A percentile compares a stretch with the other conserved stretches of the same genome.
Conservation (phyloP, 1,140 invertebrate species). For the Caerostris extrusa region DNA sequence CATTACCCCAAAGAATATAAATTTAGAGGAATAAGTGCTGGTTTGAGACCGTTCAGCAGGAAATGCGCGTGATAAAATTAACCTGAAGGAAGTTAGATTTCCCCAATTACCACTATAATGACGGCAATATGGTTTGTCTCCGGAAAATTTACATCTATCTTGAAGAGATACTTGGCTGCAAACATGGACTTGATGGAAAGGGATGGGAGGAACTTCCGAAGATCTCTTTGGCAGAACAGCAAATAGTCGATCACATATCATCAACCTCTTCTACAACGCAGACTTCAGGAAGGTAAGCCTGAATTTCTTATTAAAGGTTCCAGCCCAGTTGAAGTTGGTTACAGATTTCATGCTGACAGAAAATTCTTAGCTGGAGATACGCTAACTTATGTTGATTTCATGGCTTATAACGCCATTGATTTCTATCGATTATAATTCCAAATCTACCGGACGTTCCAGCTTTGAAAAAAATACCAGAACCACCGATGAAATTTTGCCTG, state of each 20-base stretch:
- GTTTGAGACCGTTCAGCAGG: constrained; percentile 78
- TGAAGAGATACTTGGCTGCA: constrained; percentile 83
- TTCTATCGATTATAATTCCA: constrained; percentile 76
- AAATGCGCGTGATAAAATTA: constrained; percentile 80
- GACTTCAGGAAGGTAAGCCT: constrained; percentile 73
- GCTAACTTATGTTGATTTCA: background rate
- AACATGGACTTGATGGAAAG: constrained; percentile 79
- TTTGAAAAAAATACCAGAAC: constrained; percentile 81
- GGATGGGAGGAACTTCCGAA: constrained; percentile 81
- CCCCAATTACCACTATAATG: constrained; percentile 80
- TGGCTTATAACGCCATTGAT: background rate
- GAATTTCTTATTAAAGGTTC: constrained; percentile 79
- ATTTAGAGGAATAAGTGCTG: constrained; percentile 83
- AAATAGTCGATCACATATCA: constrained; percentile 82
- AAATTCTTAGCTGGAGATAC: background rate
- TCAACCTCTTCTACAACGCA: constrained; percentile 75
- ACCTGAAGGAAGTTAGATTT: constrained; percentile 80
- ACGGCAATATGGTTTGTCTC: constrained; percentile 79
- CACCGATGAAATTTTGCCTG: constrained; percentile 80
- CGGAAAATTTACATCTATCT: constrained; percentile 83
- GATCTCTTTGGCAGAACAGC: constrained; percentile 82
- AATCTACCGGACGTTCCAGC: constrained; percentile 81
- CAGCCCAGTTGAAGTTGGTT: constrained; percentile 80
- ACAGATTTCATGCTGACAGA: constrained; percentile 66
- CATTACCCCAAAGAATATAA: constrained; percentile 86